Percentiles rank a stretch among this genome's conserved stretches.
Evolutionary conservation across 2,113 vertebrate genomes (phyloP).

Genomic region (Sphyrna mokarran): DNA sequence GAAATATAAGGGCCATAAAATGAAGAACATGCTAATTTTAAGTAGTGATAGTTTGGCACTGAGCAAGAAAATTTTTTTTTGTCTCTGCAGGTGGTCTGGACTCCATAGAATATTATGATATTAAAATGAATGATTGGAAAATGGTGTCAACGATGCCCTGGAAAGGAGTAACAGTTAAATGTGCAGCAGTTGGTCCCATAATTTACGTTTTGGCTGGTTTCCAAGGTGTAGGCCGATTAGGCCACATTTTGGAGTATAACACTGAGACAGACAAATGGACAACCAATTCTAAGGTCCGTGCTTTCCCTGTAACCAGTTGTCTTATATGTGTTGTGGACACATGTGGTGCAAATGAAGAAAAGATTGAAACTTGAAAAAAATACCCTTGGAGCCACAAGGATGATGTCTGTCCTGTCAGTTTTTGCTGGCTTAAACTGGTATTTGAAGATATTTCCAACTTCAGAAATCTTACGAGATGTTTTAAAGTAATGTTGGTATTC

Average conservation of each 20-base stretch:
- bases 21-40: background rate
- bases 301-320: constrained; percentile 90
- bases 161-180: constrained; percentile 92
- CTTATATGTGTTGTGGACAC: constrained; percentile 95
- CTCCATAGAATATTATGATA: constrained; percentile 91
- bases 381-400: background rate
- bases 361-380: constrained; percentile 62
- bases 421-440: constrained; percentile 7
- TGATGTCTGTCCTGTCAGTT: background rate
- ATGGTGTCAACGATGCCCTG: constrained; percentile 86
- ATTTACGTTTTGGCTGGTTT: constrained; percentile 93
- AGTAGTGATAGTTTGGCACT: background rate
- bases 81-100: constrained; percentile 78
- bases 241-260: constrained; percentile 87
- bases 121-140: constrained; percentile 85
- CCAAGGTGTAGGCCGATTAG: constrained; percentile 89
- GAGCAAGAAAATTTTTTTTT: constrained; percentile 40
- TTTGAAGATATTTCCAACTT: background rate
- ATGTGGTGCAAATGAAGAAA: constrained; percentile 91
- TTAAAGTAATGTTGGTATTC: background rate
- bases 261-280: constrained; percentile 90
- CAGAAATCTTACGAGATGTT: background rate
- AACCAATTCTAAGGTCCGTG: constrained; percentile 85
- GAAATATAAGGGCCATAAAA: too few relatives aligned
- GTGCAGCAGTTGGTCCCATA: constrained; percentile 78